Evolutionary conservation across 2,797 vertebrate genomes (phyloP).

Genomic region (Pogonophryne albipinna): DNA sequence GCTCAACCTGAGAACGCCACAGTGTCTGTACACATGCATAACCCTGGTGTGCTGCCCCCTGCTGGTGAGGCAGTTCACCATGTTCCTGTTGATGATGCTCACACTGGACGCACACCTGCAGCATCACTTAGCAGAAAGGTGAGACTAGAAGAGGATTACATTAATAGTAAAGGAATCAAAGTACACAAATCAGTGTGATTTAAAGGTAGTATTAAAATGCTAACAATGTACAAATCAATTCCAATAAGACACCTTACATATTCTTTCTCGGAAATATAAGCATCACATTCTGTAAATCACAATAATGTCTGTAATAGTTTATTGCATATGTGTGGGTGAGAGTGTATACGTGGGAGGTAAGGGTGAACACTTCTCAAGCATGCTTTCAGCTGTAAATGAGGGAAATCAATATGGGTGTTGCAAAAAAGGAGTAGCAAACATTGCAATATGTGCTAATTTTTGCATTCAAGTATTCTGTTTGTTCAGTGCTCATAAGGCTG

Average conservation of each 20-base stretch:
- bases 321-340: constrained; percentile 24
- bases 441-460: constrained; percentile 28
- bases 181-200: not conserved
- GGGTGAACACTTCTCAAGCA: constrained; percentile 27
- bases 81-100: constrained; percentile 85
- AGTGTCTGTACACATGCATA: constrained; percentile 87
- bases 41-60: constrained; percentile 85
- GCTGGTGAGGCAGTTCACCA: constrained; percentile 86
- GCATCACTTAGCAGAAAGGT: constrained; percentile 78
- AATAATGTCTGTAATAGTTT: not conserved
- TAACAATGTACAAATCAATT: not conserved
- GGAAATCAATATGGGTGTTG: constrained; percentile 54
- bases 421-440: constrained; percentile 18
- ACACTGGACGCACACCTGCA: constrained; percentile 83
- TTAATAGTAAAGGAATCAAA: not conserved
- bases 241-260: not conserved
- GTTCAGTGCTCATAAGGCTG: not conserved
- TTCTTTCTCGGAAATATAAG: not conserved
- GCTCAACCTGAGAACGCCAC: constrained; percentile 81
- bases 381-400: constrained; percentile 32
- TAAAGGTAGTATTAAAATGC: not conserved
- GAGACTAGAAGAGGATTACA: constrained; percentile 38
- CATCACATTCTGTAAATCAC: not conserved
- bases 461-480: constrained; percentile 32
- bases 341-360: constrained; percentile 40